These are phyloP conservation scores for Marmota flaviventris DNA, from an alignment of 2,113 vertebrate species.

Conservation along the genomic window DNA sequence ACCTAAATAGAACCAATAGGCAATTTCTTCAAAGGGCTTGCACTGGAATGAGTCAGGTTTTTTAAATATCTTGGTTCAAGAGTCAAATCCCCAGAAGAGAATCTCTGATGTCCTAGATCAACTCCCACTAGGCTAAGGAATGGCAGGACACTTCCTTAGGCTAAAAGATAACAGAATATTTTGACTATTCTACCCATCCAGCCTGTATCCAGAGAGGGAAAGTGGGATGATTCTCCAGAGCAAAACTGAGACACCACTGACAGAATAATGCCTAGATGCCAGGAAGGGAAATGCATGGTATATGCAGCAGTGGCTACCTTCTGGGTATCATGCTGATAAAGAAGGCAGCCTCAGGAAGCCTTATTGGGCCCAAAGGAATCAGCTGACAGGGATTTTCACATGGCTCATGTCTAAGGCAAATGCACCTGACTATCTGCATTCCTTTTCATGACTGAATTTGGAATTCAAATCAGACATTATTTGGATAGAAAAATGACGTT, in stretches of 20 bases:
- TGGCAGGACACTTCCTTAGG: neutral
- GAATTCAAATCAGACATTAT: conserved; percentile 70
- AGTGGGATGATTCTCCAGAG: neutral
- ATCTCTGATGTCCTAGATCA: neutral
- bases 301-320: too few species aligned
- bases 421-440: neutral
- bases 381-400: neutral
- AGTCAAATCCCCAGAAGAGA: conserved; percentile 11
- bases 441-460: conserved; percentile 60
- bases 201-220: neutral
- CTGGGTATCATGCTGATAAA: neutral
- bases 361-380: neutral
- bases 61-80: neutral
- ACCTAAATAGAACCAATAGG: neutral
- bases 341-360: neutral
- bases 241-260: neutral
- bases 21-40: neutral
- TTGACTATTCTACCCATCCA: neutral
- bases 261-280: neutral
- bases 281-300: neutral
- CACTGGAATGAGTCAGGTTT: neutral
- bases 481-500: conserved; percentile 59
- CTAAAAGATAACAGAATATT: neutral
- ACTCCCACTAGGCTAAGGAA: neutral
- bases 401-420: conserved; percentile 37